These are phyloP conservation scores for Phrynocephalus guinanensis DNA, from an alignment of 2,797 vertebrate species.

Conservation along the genomic window DNA sequence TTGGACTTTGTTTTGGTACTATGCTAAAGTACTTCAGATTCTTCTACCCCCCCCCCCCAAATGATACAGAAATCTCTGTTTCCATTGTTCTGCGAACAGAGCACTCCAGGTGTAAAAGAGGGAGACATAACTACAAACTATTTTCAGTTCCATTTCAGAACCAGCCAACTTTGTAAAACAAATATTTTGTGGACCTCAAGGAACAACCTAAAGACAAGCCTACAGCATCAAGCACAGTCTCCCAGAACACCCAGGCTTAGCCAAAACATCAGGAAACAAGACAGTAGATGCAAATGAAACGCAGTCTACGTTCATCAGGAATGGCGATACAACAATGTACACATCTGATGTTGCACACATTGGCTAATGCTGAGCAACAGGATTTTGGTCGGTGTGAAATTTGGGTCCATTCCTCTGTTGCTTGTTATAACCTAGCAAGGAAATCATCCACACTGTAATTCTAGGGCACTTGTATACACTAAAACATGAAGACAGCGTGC, in stretches of 20 bases:
- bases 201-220: not conserved
- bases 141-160: not conserved
- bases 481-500: no score
- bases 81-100: not conserved
- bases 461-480: no score
- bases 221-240: not conserved
- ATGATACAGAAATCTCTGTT: not conserved
- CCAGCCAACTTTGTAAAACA: slow-evolving; percentile 1
- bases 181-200: not conserved
- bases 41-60: no score
- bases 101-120: not conserved
- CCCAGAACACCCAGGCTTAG: not conserved
- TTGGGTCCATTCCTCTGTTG: no score
- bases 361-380: not conserved
- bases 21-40: not conserved
- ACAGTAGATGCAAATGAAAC: not conserved
- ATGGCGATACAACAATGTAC: not conserved
- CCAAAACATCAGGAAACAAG: not conserved
- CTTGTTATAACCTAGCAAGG: no score
- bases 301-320: not conserved
- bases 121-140: not conserved
- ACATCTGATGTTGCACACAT: not conserved
- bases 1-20: not conserved
- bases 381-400: no score
- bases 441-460: no score